Evolutionary conservation across 2,797 vertebrate genomes (phyloP).

Genomic region (Periophthalmus magnuspinnatus): DNA sequence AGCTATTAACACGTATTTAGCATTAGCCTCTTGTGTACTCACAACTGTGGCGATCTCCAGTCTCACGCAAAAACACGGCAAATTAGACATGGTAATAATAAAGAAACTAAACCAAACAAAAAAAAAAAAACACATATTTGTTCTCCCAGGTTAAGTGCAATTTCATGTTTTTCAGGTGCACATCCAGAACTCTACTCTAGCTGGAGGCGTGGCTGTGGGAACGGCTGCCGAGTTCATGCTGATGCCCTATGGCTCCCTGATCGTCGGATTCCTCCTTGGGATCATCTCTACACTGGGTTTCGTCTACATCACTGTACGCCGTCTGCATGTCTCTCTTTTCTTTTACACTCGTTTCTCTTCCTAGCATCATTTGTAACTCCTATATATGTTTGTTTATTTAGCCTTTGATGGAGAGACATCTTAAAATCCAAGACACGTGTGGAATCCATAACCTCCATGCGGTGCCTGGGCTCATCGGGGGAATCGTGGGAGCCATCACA

Average conservation of each 20-base stretch:
- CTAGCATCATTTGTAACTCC: not conserved
- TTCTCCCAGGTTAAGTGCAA: too few species aligned
- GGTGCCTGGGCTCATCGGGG: conserved; percentile 91
- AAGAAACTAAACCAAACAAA: not conserved
- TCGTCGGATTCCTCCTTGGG: conserved; percentile 90
- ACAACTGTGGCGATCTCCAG: conserved; percentile 90
- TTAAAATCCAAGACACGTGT: conserved; percentile 94
- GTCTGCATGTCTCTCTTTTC: too few species aligned
- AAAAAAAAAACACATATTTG: not conserved
- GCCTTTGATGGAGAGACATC: conserved; percentile 87
- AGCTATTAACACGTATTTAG: conserved; percentile 93
- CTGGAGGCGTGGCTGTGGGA: conserved; percentile 93
- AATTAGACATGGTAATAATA: conserved; percentile 89
- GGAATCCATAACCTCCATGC: conserved; percentile 95
- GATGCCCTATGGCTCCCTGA: conserved; percentile 89
- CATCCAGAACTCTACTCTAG: conserved; percentile 95
- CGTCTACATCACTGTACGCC: conserved; percentile 70
- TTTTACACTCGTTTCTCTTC: not conserved
- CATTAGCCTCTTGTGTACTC: conserved; percentile 88
- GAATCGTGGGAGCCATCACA: conserved; percentile 91
- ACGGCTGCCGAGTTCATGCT: conserved; percentile 96
- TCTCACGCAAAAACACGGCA: conserved; percentile 87
- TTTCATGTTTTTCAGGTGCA: conserved; percentile 82
- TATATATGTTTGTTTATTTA: conserved; percentile 46
- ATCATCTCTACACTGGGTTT: conserved; percentile 89